Conservation (phyloP, 37 sponge, comb jelly and placozoan species). For the Haliclona indistincta region DNA sequence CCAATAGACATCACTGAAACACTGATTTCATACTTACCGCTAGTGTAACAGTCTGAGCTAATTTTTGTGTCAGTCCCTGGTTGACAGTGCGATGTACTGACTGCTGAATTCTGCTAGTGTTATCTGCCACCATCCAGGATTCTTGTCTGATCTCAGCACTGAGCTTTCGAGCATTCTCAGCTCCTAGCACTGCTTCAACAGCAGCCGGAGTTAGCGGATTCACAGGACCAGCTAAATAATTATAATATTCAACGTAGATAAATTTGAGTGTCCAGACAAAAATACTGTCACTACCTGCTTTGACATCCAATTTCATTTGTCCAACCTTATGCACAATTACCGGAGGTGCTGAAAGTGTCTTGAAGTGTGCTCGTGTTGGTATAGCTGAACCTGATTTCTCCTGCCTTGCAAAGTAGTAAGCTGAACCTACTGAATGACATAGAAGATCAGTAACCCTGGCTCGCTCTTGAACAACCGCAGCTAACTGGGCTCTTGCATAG, state of each 20-base stretch:
- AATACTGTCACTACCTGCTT: too few species aligned
- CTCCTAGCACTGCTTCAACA: constrained; percentile 13
- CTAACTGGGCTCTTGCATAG: constrained; percentile 10
- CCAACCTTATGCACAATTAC: too few species aligned
- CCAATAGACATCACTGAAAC: too few species aligned
- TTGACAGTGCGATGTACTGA: constrained; percentile 62
- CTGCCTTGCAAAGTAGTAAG: neutral
- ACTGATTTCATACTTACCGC: constrained; percentile 32
- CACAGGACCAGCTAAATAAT: constrained; percentile 16
- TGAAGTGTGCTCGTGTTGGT: neutral
- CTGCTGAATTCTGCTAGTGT: constrained; percentile 29
- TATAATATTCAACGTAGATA: too few species aligned
- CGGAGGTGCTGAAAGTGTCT: neutral
- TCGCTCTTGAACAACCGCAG: constrained; percentile 53
- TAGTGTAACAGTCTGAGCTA: constrained; percentile 76
- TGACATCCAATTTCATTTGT: too few species aligned
- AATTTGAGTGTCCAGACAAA: too few species aligned
- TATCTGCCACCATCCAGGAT: constrained; percentile 15
- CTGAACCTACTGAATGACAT: constrained; percentile 47
- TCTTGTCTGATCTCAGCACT: constrained; percentile 42
- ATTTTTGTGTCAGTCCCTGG: constrained; percentile 67
- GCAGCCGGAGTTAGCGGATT: constrained; percentile 46
- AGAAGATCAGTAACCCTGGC: constrained; percentile 61
- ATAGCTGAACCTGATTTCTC: neutral
- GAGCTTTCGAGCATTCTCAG: constrained; percentile 16